Evolutionary conservation across 1,140 invertebrate genomes (phyloP), one percentile per base, ranked within the genome.

Genomic region (Bombus confusus): DNA sequence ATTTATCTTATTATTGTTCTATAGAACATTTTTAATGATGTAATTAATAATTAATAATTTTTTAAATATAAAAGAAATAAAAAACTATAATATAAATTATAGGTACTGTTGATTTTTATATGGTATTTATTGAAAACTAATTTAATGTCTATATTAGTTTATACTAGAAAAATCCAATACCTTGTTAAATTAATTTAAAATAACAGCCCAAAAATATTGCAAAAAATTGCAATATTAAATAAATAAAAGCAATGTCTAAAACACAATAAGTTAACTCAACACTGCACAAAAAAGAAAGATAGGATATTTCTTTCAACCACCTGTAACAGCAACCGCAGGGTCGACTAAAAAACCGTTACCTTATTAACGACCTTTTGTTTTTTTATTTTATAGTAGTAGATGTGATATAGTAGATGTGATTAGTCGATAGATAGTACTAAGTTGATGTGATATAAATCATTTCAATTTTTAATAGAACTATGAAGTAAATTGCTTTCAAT

Each of bases 291-390:
- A 31, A 80, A n/a, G 2, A 12, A 39, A 72, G 2, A 10, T 18
- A 62, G 28, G 4, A 1, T 37, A 6, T 25, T 71, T 12, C 77
- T 25, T 71, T 12, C 77, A 80, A 85, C 83, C 83, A 85, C 83
- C 83, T 85, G 83, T 85, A 85, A 85, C 52, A 39, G 4, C 39
- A 41, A 22, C 39, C 1, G 10, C 31, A 52, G 28, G 4, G 37
- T 81, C 37, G 12, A 39, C 22, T 37, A 52, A 43, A 77, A 77
- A 77, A 31, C 52, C 68, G 77, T 64, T 73, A 73, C 8, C 43
- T 85, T 80, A 64, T 85, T 72, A 80, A 66, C 52, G 62, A 72
- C 62, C 43, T 85, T 80, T 52, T 52, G 47, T 52, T 52, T 34
- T 41, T 80, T 72, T 34, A n/a, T 41, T 62, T 37, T 22, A 28